A percentile compares a stretch with the other conserved stretches of the same genome.
Evolutionary conservation across 1,140 invertebrate species (phyloP).

Genomic region (Brachystomella parvula): DNA sequence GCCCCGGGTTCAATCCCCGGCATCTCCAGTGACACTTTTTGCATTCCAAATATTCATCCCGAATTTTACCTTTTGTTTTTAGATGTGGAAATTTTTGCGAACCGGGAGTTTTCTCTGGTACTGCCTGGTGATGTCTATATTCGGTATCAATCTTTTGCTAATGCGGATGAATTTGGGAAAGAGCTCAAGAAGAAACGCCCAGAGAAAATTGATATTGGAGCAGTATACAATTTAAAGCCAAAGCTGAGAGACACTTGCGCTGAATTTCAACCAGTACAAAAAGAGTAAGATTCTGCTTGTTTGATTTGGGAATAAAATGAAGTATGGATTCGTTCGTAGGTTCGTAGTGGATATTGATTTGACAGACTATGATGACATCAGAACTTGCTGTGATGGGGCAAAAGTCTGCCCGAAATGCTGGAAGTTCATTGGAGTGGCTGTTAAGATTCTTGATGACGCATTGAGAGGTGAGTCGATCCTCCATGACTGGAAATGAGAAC

Average conservation of each 20-base stretch:
- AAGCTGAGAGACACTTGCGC: constrained; percentile 24
- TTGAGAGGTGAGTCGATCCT: constrained; percentile 57
- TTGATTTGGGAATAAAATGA: background rate
- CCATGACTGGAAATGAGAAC: background rate
- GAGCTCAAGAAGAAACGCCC: constrained; percentile 72
- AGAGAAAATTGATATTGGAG: constrained; percentile 93
- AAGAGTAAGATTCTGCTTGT: constrained; percentile 78
- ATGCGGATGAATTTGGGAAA: constrained; percentile 68
- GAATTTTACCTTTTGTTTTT: constrained; percentile 8
- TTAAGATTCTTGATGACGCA: constrained; percentile 77
- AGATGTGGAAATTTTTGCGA: constrained; percentile 54
- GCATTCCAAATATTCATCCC: background rate
- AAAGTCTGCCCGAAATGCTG: constrained; percentile 91
- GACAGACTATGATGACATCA: constrained; percentile 96
- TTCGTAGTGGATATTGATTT: constrained; percentile 83
- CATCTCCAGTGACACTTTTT: constrained; percentile 13
- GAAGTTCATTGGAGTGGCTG: constrained; percentile 91
- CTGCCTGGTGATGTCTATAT: constrained; percentile 88
- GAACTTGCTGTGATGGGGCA: constrained; percentile 81
- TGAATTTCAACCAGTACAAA: constrained; percentile 54
- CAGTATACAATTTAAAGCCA: constrained; percentile 61
- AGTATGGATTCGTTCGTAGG: constrained; percentile 12
- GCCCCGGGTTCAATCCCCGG: constrained; percentile 6
- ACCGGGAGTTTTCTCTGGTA: constrained; percentile 94
- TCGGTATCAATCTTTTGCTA: constrained; percentile 79